Percentiles rank a stretch among this genome's conserved stretches.
phyloP scores from a whole-genome alignment of 2,797 vertebrate species.

The Champsocephalus gunnari region DNA sequence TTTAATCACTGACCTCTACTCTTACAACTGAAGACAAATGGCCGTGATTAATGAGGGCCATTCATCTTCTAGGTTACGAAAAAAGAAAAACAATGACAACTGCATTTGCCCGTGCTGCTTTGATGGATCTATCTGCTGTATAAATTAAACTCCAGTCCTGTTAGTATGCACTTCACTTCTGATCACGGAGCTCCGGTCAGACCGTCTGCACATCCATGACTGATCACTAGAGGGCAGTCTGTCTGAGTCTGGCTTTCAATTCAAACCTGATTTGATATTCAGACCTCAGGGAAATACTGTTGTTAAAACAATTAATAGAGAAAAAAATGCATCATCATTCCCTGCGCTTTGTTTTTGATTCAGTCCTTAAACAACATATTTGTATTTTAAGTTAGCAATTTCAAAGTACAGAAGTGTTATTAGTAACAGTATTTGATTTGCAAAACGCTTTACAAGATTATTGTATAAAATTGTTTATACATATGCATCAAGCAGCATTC shows the following conservation, averaged over 20 bases:
- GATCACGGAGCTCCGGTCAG: conserved; percentile 36
- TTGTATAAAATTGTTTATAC: background rate
- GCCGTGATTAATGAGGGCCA: conserved; percentile 72
- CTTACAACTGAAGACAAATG: conserved; percentile 75
- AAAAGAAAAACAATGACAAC: conserved; percentile 54
- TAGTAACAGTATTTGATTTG: background rate
- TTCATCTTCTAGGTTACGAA: conserved; percentile 68
- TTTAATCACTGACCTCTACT: conserved; percentile 80
- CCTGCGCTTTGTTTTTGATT: conserved; percentile 14
- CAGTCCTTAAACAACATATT: conserved; percentile 6
- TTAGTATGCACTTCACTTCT: conserved; percentile 39
- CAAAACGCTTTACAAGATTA: background rate
- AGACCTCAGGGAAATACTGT: conserved; percentile 14
- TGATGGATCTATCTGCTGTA: conserved; percentile 57
- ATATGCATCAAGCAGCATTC: background rate
- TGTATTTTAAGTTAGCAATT: background rate
- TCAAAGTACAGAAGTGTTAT: background rate
- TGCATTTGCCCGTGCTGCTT: conserved; percentile 42
- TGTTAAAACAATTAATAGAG: conserved; percentile 11
- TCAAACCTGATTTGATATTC: background rate
- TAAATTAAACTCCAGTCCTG: conserved; percentile 47
- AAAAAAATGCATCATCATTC: too few species aligned
- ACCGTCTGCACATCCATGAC: conserved; percentile 25
- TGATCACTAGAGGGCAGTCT: conserved; percentile 70
- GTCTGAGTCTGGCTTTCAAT: conserved; percentile 15